phyloP scores from a whole-genome alignment of 2,113 vertebrate genomes.

The Tychaedon coryphoeus region DNA sequence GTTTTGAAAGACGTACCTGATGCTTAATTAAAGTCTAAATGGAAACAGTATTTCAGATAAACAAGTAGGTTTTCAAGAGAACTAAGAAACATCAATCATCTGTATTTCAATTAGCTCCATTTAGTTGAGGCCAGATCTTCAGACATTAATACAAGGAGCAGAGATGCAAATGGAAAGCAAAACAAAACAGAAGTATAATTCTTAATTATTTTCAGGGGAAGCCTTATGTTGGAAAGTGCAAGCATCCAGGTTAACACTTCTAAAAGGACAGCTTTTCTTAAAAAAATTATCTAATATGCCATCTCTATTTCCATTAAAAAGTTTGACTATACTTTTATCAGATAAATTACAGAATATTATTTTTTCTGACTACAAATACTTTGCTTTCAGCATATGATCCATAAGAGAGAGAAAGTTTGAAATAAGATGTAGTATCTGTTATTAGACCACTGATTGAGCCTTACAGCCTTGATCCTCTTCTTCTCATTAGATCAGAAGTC shows the following conservation, averaged over 20 bases:
- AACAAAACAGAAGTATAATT: neutral
- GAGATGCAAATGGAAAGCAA: neutral
- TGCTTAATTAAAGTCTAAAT: neutral
- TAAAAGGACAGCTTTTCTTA: neutral
- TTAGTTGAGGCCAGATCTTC: neutral
- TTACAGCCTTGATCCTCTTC: conserved; percentile 22
- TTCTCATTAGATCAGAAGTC: neutral
- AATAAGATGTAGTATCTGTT: neutral
- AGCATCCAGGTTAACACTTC: neutral
- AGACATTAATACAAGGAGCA: neutral
- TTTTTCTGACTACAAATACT: neutral
- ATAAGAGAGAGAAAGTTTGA: neutral
- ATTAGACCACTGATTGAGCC: neutral
- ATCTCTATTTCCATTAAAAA: neutral
- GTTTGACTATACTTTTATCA: neutral
- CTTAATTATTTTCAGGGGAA: neutral
- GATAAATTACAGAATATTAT: neutral
- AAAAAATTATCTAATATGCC: neutral
- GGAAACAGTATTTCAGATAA: neutral
- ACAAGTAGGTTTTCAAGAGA: neutral
- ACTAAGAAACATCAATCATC: neutral
- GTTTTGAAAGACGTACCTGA: neutral
- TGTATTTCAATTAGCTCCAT: neutral
- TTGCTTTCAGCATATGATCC: neutral
- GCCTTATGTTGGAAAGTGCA: neutral